These are phyloP conservation scores for Heterotis niloticus DNA, from an alignment of 2,113 vertebrate genomes.

Conservation along the genomic window DNA sequence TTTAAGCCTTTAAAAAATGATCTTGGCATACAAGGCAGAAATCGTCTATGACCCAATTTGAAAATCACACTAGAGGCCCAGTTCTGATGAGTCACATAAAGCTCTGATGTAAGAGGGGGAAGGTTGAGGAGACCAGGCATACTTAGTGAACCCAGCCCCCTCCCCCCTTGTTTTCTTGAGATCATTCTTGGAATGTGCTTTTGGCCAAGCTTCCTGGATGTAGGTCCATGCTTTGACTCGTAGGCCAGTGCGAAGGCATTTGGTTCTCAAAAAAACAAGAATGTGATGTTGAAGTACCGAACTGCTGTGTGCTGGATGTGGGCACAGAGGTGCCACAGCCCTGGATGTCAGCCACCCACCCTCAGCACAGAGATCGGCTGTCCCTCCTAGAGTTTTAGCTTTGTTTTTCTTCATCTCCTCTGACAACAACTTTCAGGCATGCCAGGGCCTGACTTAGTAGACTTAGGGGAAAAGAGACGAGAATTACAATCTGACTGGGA, in stretches of 20 bases:
- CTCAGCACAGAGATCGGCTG: slow-evolving; percentile 6
- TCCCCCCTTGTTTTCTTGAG: slow-evolving; percentile 32
- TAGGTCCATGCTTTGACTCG: slow-evolving; percentile 24
- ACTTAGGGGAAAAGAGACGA: neutral
- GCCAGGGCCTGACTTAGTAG: slow-evolving; percentile 17
- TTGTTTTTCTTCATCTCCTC: slow-evolving; percentile 27
- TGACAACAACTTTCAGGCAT: slow-evolving; percentile 20
- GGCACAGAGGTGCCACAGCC: neutral
- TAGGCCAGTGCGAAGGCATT: slow-evolving; percentile 26
- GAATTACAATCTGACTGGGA: slow-evolving; percentile 9
- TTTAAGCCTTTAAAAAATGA: neutral
- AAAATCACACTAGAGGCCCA: neutral
- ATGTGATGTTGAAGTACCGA: neutral
- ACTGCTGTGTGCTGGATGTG: neutral
- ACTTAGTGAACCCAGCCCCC: neutral
- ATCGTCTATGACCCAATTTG: neutral
- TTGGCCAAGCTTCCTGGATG: slow-evolving; percentile 26
- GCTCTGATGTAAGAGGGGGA: slow-evolving; percentile 18
- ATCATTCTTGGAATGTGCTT: slow-evolving; percentile 30
- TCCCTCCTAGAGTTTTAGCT: slow-evolving; percentile 8
- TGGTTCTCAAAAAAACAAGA: slow-evolving; percentile 26
- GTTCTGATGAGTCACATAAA: neutral
- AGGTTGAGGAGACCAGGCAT: neutral
- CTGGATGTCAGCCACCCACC: slow-evolving; percentile 6
- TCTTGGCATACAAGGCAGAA: neutral